Base-by-base conservation (phyloP, 2,797 vertebrate genomes). In the Sebastes miniatus region DNA sequence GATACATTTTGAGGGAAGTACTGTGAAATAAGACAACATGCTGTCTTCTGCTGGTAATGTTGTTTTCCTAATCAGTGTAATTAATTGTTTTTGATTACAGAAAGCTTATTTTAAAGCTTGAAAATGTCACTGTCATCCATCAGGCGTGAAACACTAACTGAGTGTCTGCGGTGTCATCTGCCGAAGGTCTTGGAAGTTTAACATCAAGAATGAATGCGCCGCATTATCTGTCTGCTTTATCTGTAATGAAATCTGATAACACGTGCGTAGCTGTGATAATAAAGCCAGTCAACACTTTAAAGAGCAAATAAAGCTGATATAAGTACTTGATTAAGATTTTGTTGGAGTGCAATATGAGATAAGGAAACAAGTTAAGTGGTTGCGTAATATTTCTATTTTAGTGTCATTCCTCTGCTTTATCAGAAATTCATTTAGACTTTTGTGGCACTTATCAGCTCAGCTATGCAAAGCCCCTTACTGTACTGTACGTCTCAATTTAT, bases 291-390 rank as follows among this genome's bases (percentile, higher is more conserved):
- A 58, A 74, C 59, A 36, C 59, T 67, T 71, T 32, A 43, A 73
- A 70, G 3, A 47, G 70, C 11, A 86, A 79, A 81, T 64, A 77
- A 69, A 73, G 65, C 58, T n/a, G 65, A 66, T 61, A 29, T 7
- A 52, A 24, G 36, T 66, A 69, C 34, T 29, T 68, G 57, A 80
- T 81, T 65, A 73, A 39, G 64, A 76, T 73, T 75, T 66, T 36
- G 29, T 50, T 68, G 39, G 61, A 81, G 64, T 79, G 80, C 50
- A 76, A 66, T 27, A 16, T 31, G 34, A 88, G 80, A 87, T 86
- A 79, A 80, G 58, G 54, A 68, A 66, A 77, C 58, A 8, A 8
- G 20, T 6, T 6, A 57, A 76, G 69, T 56, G 34, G 22, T 69
- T 65, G 82, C 29, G 47, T 73, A 73, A 59, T 67, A 31, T 69